These are phyloP conservation scores for Brenthis daphne DNA, from an alignment of 2,888 invertebrate genomes.

Conservation along the genomic window DNA sequence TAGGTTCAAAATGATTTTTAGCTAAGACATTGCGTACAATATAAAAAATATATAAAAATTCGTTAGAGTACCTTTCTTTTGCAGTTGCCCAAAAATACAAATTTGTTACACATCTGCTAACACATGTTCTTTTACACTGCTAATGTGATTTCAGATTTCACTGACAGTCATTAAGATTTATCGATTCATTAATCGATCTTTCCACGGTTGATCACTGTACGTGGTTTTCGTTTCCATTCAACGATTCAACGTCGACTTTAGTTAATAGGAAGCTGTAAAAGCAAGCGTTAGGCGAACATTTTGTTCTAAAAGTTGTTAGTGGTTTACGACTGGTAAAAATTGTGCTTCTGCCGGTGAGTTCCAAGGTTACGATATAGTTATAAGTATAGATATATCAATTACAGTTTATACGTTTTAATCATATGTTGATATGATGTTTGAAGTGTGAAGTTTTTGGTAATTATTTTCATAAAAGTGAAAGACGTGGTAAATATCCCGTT, in stretches of 20 bases:
- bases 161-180: slow-evolving; percentile 27
- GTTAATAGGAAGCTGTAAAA: slow-evolving; percentile 45
- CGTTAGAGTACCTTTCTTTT: too few relatives aligned
- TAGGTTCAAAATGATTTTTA: too few relatives aligned
- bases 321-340: slow-evolving; percentile 21
- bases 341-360: slow-evolving; percentile 32
- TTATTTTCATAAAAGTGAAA: too few relatives aligned
- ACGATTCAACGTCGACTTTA: slow-evolving; percentile 41
- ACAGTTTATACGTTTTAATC: too few relatives aligned
- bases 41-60: background rate
- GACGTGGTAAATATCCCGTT: too few relatives aligned
- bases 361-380: background rate
- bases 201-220: slow-evolving; percentile 31
- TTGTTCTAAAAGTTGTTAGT: slow-evolving; percentile 36
- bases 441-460: too few relatives aligned
- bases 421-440: too few relatives aligned
- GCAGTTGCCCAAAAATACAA: background rate
- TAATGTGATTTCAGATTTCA: background rate
- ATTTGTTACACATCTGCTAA: slow-evolving; percentile 6
- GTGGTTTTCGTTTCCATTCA: slow-evolving; percentile 45
- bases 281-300: slow-evolving; percentile 37
- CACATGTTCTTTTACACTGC: slow-evolving; percentile 12
- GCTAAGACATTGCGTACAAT: too few relatives aligned
- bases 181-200: slow-evolving; percentile 36
- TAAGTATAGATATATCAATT: too few relatives aligned